These are phyloP conservation scores for Geotrupes spiniger DNA, from an alignment of 2,888 invertebrate species.

Conservation along the genomic window DNA sequence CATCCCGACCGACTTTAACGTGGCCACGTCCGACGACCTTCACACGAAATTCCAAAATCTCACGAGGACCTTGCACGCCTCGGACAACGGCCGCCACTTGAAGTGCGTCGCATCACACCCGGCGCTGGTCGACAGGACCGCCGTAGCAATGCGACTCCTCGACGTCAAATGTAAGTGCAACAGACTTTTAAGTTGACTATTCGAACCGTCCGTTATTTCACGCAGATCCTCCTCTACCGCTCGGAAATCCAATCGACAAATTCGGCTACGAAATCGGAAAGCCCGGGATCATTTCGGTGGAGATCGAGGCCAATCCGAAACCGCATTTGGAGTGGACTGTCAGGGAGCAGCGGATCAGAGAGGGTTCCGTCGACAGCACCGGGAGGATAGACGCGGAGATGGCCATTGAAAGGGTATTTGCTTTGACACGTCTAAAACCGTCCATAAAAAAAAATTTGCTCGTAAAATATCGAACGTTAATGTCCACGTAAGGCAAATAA, in stretches of 20 bases:
- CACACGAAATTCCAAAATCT: constrained; percentile 66
- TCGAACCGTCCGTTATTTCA: constrained; percentile 21
- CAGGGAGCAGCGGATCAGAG: constrained; percentile 55
- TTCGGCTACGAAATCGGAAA: constrained; percentile 73
- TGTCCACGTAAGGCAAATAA: no score
- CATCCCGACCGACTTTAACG: constrained; percentile 54
- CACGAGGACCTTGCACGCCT: constrained; percentile 59
- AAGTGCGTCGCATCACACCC: constrained; percentile 68
- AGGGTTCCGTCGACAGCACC: constrained; percentile 53
- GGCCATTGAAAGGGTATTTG: constrained; percentile 51
- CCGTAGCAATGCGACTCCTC: constrained; percentile 49
- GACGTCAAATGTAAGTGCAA: constrained; percentile 60
- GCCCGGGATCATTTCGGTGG: constrained; percentile 70
- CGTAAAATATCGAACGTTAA: neutral
- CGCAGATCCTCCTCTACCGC: constrained; percentile 65
- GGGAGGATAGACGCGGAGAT: constrained; percentile 53
- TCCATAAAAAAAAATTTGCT: neutral
- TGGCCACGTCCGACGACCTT: constrained; percentile 55
- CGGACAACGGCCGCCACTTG: constrained; percentile 64
- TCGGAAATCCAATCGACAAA: constrained; percentile 59
- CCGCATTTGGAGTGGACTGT: constrained; percentile 70
- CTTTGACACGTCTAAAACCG: neutral
- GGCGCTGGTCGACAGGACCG: constrained; percentile 51
- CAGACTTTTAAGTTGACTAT: constrained; percentile 13
- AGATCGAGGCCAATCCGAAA: constrained; percentile 68